Base-by-base conservation (phyloP, 2,113 vertebrate genomes). In the Falco punctatus region DNA sequence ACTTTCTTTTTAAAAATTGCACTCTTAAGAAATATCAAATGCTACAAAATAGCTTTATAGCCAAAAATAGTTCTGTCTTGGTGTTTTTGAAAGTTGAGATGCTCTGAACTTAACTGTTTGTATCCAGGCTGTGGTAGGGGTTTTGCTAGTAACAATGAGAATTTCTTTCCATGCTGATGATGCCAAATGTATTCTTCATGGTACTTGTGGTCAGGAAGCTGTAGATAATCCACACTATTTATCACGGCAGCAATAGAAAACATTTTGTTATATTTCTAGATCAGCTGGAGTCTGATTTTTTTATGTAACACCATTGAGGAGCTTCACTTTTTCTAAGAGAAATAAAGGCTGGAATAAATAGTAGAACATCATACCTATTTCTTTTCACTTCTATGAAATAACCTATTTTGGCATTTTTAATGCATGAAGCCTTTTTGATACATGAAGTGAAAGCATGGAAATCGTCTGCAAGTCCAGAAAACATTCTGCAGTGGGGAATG, bases 21-120 rank as follows among this genome's bases (percentile, higher is more conserved):
- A 67, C 81, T 91, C 81, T 38, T 72, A 74, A 91, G 70, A 82
- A 85, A 96, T 90, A 92, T 51, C 14, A 80, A 80, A 91, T 54
- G 48, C 30, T 91, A 73, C 18, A 59, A 85, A 95, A 91, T 64
- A 90, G 54, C 49, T 90, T 79, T 91, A 73, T 62, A 55, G 38
- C 32, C 92, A 86, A 92, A 92, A 91, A 84, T 77, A 82, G 28
- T 42, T 89, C 57, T 80, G 40, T 82, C 70, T 69, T 17, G 32
- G n/a, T 92, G 77, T 77, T 94, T 87, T 84, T 69, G 38, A 66
- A 94, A 87, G 49, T 73, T 84, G n/a, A 70, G 52, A 21, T 85
- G 22, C 58, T 90, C 20, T 65, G 54, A 70, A 82, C n/a, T 73
- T 94, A 92, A 89, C 70, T 77, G 26, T 84, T 92, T 88, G 19